Base-by-base conservation (phyloP, 1,140 invertebrate genomes). In the Zaprionus ornatus region DNA sequence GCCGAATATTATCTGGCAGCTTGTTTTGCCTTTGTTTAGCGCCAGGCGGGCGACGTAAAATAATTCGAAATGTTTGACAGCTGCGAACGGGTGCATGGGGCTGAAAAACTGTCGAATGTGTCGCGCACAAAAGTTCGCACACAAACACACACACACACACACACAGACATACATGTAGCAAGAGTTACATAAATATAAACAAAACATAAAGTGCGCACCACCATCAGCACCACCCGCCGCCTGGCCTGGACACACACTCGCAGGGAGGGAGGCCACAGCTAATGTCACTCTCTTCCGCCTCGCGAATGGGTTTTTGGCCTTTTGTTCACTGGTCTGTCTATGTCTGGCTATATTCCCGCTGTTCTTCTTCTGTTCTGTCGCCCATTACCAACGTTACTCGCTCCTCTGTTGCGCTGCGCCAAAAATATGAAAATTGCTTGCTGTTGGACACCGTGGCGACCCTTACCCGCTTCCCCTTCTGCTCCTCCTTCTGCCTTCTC, bases 351-450 rank as follows among this genome's bases (percentile, higher is more conserved):
- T 45, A 17, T 45, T 45, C 40, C 40, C 40, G 52, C 25, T 29
- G 50, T 21, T 19, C 25, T 21, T 19, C 25, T 54, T 9, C 66
- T 19, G 40, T 27, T 60, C 50, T 73, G 9, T 40, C 4, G 17
- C 19, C 17, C 32, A 45, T 50, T 42, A 40, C 50, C 42, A 23
- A 52, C 42, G 40, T 64, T 17, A 27, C 40, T 45, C 42, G 35
- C 74, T 81, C 54, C 75, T 65, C 63, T 56, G 48, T 17, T 69
- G 42, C 23, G 64, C 61, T 77, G 69, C 78, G 79, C 75, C 74
- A 75, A 81, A 82, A 81, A 82, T 82, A 82, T 82, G 70, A 82
- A 82, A 82, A 81, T 79, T 72, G 80, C 75, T 81, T 68, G 79
- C 62, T 77, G 50, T 73, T 77, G 40, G 40, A 45, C 40, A 45